These are phyloP conservation scores for Drosophila hamatofila DNA, from an alignment of 2,888 invertebrate genomes.

Conservation along the genomic window DNA sequence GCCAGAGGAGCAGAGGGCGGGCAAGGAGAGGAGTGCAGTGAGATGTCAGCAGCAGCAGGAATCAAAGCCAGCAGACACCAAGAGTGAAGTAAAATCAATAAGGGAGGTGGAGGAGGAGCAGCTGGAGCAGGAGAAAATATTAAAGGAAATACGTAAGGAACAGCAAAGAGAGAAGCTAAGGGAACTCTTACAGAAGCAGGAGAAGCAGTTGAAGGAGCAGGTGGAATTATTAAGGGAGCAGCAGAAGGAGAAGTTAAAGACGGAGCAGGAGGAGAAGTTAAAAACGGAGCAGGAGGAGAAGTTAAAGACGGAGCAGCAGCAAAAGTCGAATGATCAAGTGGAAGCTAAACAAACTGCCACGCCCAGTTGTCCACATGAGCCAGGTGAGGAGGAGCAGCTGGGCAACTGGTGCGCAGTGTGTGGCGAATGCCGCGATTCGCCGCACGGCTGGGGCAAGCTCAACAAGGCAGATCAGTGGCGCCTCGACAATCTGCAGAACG, in stretches of 20 bases:
- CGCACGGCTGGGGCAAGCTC: conserved; percentile 68
- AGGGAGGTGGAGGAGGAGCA: neutral
- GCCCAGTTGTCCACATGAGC: conserved; percentile 18
- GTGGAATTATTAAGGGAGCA: neutral
- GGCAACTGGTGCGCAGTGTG: conserved; percentile 60
- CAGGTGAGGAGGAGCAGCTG: conserved; percentile 7
- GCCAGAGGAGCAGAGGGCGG: neutral
- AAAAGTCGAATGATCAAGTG: neutral
- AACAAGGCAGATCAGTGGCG: conserved; percentile 76
- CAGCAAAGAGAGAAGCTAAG: neutral
- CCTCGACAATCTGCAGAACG: conserved; percentile 67
- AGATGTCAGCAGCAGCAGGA: conserved; percentile 5
- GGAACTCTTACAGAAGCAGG: neutral
- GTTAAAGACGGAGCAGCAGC: neutral
- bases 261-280: neutral
- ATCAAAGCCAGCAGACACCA: neutral
- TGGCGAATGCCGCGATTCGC: conserved; percentile 63
- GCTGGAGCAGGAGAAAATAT: neutral
- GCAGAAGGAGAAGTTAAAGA: neutral
- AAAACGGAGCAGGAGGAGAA: neutral
- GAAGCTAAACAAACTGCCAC: neutral
- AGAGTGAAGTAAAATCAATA: conserved; percentile 1
- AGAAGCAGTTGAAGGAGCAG: conserved; percentile 1
- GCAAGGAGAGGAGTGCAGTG: neutral
- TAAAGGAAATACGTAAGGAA: conserved; percentile 1